Evolutionary conservation across 2,888 invertebrate species (phyloP).

Genomic region (Auanema sp.): DNA sequence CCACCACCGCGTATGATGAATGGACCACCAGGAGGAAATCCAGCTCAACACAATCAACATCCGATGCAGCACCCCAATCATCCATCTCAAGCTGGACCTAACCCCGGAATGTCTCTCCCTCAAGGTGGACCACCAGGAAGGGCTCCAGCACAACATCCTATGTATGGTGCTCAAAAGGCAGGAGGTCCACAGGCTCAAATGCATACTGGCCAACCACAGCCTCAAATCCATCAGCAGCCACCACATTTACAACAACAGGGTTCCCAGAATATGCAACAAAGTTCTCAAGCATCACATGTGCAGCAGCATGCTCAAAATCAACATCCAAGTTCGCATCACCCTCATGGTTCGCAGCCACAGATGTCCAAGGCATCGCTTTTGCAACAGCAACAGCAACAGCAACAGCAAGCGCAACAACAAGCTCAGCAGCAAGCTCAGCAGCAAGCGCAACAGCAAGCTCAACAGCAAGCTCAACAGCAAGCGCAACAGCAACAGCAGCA

Average conservation of each 20-base stretch:
- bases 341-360: not conserved
- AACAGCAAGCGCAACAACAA: constrained; percentile 16
- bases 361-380: not conserved
- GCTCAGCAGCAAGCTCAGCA: constrained; percentile 15
- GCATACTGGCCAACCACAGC: constrained; percentile 8
- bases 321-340: not conserved
- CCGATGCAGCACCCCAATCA: too few species aligned
- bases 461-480: constrained; percentile 14
- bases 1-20: too few species aligned
- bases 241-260: not conserved
- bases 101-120: too few species aligned
- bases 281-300: not conserved
- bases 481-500: constrained; percentile 20
- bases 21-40: too few species aligned
- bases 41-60: too few species aligned
- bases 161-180: too few species aligned
- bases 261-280: not conserved
- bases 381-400: constrained; percentile 22
- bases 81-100: too few species aligned
- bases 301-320: not conserved
- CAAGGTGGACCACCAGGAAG: too few species aligned
- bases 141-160: too few species aligned
- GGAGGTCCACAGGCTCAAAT: too few species aligned
- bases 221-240: constrained; percentile 2
- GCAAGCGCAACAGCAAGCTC: constrained; percentile 15